Evolutionary conservation across 2,113 vertebrate genomes (phyloP).

Genomic region (Hirundichthys speculiger): DNA sequence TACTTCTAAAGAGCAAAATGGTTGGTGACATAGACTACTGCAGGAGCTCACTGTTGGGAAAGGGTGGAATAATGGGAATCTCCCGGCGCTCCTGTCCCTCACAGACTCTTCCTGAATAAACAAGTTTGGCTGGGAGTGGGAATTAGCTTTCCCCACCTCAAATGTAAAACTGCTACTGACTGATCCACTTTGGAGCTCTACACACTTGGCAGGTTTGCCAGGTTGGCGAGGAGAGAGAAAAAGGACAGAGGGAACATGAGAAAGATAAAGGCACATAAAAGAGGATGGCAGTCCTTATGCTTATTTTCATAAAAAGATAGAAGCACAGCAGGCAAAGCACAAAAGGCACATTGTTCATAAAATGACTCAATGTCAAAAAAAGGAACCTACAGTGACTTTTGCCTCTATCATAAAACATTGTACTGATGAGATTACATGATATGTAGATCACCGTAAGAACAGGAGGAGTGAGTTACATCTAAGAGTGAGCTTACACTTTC

Average conservation of each 20-base stretch:
- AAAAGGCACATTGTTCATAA: slow-evolving; percentile 67
- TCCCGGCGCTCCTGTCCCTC: slow-evolving; percentile 51
- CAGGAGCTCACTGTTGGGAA: slow-evolving; percentile 37
- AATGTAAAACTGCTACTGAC: slow-evolving; percentile 62
- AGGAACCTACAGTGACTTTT: slow-evolving; percentile 49
- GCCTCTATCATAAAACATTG: slow-evolving; percentile 56
- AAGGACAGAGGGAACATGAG: slow-evolving; percentile 17
- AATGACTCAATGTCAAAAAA: slow-evolving; percentile 58
- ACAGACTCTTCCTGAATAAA: slow-evolving; percentile 51
- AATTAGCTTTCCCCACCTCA: slow-evolving; percentile 52
- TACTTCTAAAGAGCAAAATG: slow-evolving; percentile 10
- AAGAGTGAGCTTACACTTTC: slow-evolving; percentile 43
- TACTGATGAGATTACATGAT: slow-evolving; percentile 54
- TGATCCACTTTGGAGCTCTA: slow-evolving; percentile 58
- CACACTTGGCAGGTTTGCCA: slow-evolving; percentile 66
- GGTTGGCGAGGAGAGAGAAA: slow-evolving; percentile 32
- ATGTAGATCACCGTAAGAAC: slow-evolving; percentile 55
- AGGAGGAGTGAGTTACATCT: slow-evolving; percentile 41
- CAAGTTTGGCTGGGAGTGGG: slow-evolving; percentile 62
- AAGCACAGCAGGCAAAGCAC: slow-evolving; percentile 43
- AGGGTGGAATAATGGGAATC: slow-evolving; percentile 49
- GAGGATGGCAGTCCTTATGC: slow-evolving; percentile 56
- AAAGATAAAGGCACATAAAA: slow-evolving; percentile 68
- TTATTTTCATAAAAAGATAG: slow-evolving; percentile 77
- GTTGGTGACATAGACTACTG: slow-evolving; percentile 8